Base-by-base conservation (phyloP, 2,888 invertebrate species). In the Mechanitis mazaeus region DNA sequence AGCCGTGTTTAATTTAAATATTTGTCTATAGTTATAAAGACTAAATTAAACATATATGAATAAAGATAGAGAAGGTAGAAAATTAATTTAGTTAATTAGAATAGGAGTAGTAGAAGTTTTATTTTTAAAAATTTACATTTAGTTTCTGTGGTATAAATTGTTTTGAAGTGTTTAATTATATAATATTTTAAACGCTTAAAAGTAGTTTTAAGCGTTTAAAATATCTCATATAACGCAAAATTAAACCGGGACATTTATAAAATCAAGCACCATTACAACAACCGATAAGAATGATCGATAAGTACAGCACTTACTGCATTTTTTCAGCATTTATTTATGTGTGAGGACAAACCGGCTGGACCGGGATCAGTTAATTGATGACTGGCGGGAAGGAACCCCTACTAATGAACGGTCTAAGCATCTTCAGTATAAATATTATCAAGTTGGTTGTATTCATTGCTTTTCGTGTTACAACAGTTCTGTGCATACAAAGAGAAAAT, bases 351-450 rank as follows among this genome's bases (percentile, higher is more conserved):
- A 62, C 67, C 64, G 59, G 64, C 69, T 70, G 74, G 75, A 76
- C 80, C 79, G 76, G 75, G 75, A 71, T 59, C 60, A 68, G 57
- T 68, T 80, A 80, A 80, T 79, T 79, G 77, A 79, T 79, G 79
- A 80, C 73, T 73, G 72, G 72, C 69, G 69, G 64, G 72, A 73
- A 72, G 68, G 68, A 64, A 54, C 61, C 63, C 64, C 61, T 61
- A 59, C 60, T 54, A 65, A 46, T 12, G n/a, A 42, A 45, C 58
- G 45, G 35, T 45, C 42, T 46, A 57, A 9, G 5, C 6, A 59
- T 56, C 47, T 55, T 47, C 28, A 4, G 28, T 12, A 31, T 11
- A 35, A 28, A 55, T 20, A 45, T n/a, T n/a, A 33, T 31, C 12
- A 31, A 7, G 50, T 53, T 58, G 2, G 50, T 33, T 33, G 38